Evolutionary conservation across 2,888 invertebrate genomes (phyloP).

Genomic region (Thera britannica): DNA sequence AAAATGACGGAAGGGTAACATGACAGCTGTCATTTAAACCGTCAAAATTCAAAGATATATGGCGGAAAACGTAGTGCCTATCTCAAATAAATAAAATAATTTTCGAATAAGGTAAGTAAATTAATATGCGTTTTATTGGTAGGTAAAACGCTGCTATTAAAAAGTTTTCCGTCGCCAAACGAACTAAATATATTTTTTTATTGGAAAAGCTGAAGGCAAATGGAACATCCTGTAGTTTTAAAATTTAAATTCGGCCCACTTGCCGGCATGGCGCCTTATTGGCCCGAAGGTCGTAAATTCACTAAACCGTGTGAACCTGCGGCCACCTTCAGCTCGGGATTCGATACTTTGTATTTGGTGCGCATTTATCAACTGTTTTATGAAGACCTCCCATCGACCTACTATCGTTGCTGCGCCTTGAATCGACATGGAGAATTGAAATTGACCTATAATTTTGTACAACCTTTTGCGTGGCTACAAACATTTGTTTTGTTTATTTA

Average conservation of each 20-base stretch:
- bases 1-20: too few species aligned
- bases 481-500: neutral
- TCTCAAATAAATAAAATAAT: too few species aligned
- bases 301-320: slow-evolving; percentile 57
- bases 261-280: slow-evolving; percentile 55
- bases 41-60: too few species aligned
- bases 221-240: slow-evolving; percentile 24
- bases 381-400: slow-evolving; percentile 34
- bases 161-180: too few species aligned
- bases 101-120: too few species aligned
- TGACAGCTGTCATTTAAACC: too few species aligned
- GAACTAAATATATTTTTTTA: too few species aligned
- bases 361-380: slow-evolving; percentile 45
- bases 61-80: too few species aligned
- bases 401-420: slow-evolving; percentile 5
- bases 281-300: slow-evolving; percentile 62
- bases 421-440: neutral
- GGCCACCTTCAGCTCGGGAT: slow-evolving; percentile 27
- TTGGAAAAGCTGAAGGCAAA: neutral
- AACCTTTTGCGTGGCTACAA: neutral
- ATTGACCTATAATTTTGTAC: neutral
- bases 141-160: too few species aligned
- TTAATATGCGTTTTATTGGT: too few species aligned
- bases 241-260: slow-evolving; percentile 58
- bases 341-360: slow-evolving; percentile 40